These are phyloP conservation scores for Dromius quadrimaculatus DNA, from an alignment of 2,888 invertebrate species.

Conservation along the genomic window DNA sequence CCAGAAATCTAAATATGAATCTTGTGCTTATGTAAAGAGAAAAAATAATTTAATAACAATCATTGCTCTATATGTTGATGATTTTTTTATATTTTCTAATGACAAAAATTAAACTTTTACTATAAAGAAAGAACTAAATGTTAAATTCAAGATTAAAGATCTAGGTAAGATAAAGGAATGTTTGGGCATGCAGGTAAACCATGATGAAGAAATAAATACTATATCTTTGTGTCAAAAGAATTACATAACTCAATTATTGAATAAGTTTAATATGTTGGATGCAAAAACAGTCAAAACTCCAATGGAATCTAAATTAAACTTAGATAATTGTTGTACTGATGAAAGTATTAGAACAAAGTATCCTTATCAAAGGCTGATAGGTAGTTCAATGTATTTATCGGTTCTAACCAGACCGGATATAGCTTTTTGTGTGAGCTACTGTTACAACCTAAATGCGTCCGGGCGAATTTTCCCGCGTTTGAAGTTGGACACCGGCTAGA, in stretches of 20 bases:
- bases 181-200: slow-evolving; percentile 7
- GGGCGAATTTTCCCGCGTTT: too few species aligned
- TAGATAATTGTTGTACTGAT: neutral
- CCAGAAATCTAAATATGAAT: slow-evolving; percentile 1
- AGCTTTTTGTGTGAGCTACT: slow-evolving; percentile 47
- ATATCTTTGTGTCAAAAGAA: slow-evolving; percentile 16
- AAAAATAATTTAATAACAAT: slow-evolving; percentile 5
- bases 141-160: slow-evolving; percentile 14
- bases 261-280: slow-evolving; percentile 25
- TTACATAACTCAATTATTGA: slow-evolving; percentile 4
- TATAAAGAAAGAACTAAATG: slow-evolving; percentile 15
- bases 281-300: slow-evolving; percentile 10
- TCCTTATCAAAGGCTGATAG: slow-evolving; percentile 17
- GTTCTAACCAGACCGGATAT: slow-evolving; percentile 15
- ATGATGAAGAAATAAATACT: slow-evolving; percentile 6
- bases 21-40: slow-evolving; percentile 7
- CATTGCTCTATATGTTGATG: slow-evolving; percentile 50
- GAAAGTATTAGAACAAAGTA: slow-evolving; percentile 6
- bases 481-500: too few species aligned
- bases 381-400: slow-evolving; percentile 42
- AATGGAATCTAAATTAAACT: slow-evolving; percentile 9
- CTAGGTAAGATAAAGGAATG: slow-evolving; percentile 1
- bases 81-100: slow-evolving; percentile 49
- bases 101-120: neutral
- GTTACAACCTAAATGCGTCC: too few species aligned